These are phyloP conservation scores for Rhinolophus sinicus DNA, from an alignment of 2,113 vertebrate species.

Conservation along the genomic window DNA sequence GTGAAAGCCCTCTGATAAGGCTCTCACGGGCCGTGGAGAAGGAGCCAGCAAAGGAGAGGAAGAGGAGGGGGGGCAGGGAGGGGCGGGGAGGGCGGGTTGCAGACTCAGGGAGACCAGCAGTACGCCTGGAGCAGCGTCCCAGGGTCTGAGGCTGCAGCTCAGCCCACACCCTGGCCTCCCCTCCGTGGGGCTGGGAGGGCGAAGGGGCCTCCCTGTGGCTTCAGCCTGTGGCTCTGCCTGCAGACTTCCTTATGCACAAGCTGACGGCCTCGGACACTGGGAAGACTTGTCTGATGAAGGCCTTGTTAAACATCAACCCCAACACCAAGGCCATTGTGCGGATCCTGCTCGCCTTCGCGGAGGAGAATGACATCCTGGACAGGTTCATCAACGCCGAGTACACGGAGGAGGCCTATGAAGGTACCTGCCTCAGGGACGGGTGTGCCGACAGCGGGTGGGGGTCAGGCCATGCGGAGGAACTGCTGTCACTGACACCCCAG, in stretches of 20 bases:
- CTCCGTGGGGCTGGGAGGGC: background rate
- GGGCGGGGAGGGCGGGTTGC: fast-evolving
- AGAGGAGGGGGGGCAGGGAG: background rate
- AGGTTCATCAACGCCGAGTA: slow-evolving; percentile 88
- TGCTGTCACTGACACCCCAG: background rate
- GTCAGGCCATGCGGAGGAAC: background rate
- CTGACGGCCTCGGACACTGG: slow-evolving; percentile 87
- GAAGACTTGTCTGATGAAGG: slow-evolving; percentile 91
- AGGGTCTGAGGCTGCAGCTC: background rate
- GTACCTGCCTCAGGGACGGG: slow-evolving; percentile 67
- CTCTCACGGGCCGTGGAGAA: background rate
- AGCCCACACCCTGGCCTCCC: background rate
- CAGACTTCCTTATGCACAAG: slow-evolving; percentile 89
- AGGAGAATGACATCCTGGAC: slow-evolving; percentile 85
- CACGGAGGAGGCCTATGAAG: slow-evolving; percentile 89
- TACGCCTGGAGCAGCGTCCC: background rate
- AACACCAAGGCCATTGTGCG: slow-evolving; percentile 84
- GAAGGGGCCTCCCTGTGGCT: fast-evolving
- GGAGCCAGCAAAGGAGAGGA: background rate
- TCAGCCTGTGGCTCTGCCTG: background rate
- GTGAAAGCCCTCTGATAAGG: no score
- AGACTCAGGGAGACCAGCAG: background rate
- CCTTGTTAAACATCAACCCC: slow-evolving; percentile 88
- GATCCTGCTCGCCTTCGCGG: slow-evolving; percentile 84
- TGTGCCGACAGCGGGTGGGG: background rate